A percentile compares a stretch with the other conserved stretches of the same genome.
phyloP scores from a whole-genome alignment of 53 echinoderm and acorn worm genomes.

The Temnopleurus reevesii region DNA sequence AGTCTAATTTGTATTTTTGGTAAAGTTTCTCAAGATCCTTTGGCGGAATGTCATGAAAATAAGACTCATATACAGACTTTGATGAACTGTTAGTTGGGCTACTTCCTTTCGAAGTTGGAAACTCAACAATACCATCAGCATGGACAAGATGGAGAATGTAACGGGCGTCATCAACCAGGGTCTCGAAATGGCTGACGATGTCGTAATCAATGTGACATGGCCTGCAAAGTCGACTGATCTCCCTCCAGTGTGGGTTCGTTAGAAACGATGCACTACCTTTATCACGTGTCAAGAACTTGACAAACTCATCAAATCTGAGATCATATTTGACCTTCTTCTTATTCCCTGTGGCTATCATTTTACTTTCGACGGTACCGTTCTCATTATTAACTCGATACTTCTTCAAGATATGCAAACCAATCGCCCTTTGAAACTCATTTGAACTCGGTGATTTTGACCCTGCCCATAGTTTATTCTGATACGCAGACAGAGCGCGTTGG shows the following conservation, averaged over 20 bases:
- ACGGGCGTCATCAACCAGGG: constrained; percentile 55
- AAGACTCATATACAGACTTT: constrained; percentile 10
- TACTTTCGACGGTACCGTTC: not conserved
- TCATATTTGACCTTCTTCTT: not conserved
- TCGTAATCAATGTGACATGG: constrained; percentile 40
- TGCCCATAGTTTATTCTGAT: constrained; percentile 69
- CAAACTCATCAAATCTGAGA: constrained; percentile 29
- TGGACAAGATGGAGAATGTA: constrained; percentile 61
- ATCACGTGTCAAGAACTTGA: not conserved
- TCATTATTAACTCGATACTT: constrained; percentile 29
- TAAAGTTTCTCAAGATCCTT: constrained; percentile 49
- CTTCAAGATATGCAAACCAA: constrained; percentile 37
- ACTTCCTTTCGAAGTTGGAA: constrained; percentile 65
- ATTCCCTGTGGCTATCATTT: not conserved
- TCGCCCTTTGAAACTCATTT: constrained; percentile 4
- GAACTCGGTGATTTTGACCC: constrained; percentile 47
- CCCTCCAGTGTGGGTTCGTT: not conserved
- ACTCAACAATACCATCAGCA: constrained; percentile 62
- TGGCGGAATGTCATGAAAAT: constrained; percentile 39
- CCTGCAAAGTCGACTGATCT: not conserved
- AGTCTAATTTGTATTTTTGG: constrained; percentile 51
- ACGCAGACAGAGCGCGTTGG: constrained; percentile 65
- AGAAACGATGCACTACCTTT: not conserved
- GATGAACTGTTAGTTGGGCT: constrained; percentile 72
- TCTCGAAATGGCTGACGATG: constrained; percentile 67